Conservation (phyloP, 2,888 invertebrate genomes). For the Sinelater perroti region DNA sequence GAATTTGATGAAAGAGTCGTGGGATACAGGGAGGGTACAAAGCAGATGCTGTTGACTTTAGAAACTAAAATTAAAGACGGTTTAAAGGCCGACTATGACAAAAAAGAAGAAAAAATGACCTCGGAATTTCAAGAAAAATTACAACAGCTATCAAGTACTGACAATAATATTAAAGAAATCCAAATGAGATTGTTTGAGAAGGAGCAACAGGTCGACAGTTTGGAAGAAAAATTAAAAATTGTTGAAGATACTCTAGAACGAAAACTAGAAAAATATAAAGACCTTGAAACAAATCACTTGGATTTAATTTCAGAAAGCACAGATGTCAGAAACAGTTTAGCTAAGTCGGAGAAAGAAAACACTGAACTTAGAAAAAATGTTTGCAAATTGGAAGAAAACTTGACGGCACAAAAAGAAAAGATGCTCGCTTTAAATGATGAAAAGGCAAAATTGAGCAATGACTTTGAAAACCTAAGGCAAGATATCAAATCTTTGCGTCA, state of each 20-base stretch:
- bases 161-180: conserved; percentile 55
- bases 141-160: conserved; percentile 45
- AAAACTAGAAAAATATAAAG: conserved; percentile 44
- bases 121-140: conserved; percentile 50
- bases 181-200: conserved; percentile 63
- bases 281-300: conserved; percentile 53
- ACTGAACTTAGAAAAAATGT: conserved; percentile 6
- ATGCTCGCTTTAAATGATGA: conserved; percentile 2
- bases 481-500: no score
- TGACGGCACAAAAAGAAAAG: conserved; percentile 11
- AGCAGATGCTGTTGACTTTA: conserved; percentile 51
- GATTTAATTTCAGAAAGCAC: conserved; percentile 53
- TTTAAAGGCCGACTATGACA: conserved; percentile 45
- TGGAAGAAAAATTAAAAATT: conserved; percentile 59
- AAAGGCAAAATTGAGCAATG: no score
- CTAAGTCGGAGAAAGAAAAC: conserved; percentile 48
- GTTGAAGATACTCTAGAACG: conserved; percentile 54
- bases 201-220: conserved; percentile 58
- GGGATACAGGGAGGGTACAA: conserved; percentile 62
- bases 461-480: no score
- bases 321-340: conserved; percentile 57
- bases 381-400: not conserved
- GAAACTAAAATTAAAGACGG: conserved; percentile 53
- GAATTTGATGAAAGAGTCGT: conserved; percentile 62
- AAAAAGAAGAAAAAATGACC: conserved; percentile 46